Evolutionary conservation across 1,140 invertebrate genomes (phyloP), one percentile per base, ranked within the genome.

Genomic region (Ceratoteleas bidentatus): DNA sequence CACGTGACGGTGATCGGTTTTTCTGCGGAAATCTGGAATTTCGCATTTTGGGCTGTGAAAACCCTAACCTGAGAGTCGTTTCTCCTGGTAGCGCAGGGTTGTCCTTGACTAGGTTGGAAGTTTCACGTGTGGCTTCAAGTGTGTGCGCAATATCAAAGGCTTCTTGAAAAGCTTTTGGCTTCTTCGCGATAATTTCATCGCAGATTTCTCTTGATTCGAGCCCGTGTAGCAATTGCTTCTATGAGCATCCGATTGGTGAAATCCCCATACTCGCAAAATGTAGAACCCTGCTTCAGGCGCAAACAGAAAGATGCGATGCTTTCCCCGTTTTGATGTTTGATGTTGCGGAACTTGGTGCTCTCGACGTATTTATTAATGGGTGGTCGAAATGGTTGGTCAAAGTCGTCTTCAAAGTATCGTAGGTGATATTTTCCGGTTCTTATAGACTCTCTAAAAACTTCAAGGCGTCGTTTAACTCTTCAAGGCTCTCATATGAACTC

Each of bases 191-290:
- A 7, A 85, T 79, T 34, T 81, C 82, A 24, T 85, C 73, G 24
- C 84, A 78, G 64, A 84, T 79, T 0, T 84, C 75, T 15, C 70
- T 49, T 6, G 68, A 66, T 13, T 58, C n/a, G 1, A 78, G 16
- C 3, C 79, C 77, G 15, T 58, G 8, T 9, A 84, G 43, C 3
- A 85, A 6, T 61, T 85, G 84, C n/a, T 57, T 85, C 72, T 32
- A 84, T 84, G 2, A 84, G 24, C 84, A 85, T 84, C 15, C 79
- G 58, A 52, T 85, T 79, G n/a, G 84, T 11, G 62, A 84, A 84
- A 33, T 0, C 0, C 2, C 43, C 82, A 54, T 83, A 85, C 53
- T 85, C 80, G 43, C 83, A 85, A 53, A 73, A 10, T 49, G 53
- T 0, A 83, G n/a, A 74, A 11, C 6, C 73, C 66, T 84, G 65